Base-by-base conservation (phyloP, 2,113 vertebrate genomes). In the Pluvialis apricaria region DNA sequence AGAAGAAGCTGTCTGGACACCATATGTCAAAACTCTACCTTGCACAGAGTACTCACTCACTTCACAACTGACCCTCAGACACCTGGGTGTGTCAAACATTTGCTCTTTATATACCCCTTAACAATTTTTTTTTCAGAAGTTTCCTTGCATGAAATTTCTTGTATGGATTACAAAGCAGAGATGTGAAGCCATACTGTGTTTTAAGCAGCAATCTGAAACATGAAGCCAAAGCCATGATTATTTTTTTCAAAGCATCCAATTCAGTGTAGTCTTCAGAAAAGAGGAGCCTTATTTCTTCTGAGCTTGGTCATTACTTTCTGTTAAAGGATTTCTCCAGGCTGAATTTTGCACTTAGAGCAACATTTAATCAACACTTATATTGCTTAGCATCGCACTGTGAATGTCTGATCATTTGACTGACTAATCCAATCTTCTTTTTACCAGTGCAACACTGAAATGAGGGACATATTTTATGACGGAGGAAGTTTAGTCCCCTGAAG, bases 261-360 rank as follows among this genome's bases (percentile, higher is more conserved):
- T 94, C 66, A 66, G 36, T 61, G 76, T 73, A 73, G 85, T 69
- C 36, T 92, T 82, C 76, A 80, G 52, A 49, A 75, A 75, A 76
- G 42, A 88, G 77, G 11, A 73, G n/a, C 28, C 13, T 90, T 65
- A 52, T 80, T 92, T 86, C 66, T 92, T 70, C 58, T 58, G 32
- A 54, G 26, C 24, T 77, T 8, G 15, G 68, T 69, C 36, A 51
- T 32, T 80, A 77, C 32, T 68, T 90, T 82, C 82, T 82, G 38
- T 82, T 77, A 77, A 90, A 80, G 24, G 25, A 76, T 88, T 88
- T 86, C 61, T 85, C 73, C 47, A 21, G 57, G n/a, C 16, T 87
- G 60, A 84, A 91, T 91, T 96, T 91, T 87, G 73, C 52, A 42
- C 78, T 90, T 73, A 45, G 38, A 94, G 38, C 19, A 87, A 82